These are phyloP conservation scores for Lobophora halterata DNA, from an alignment of 2,888 invertebrate genomes.

Conservation along the genomic window DNA sequence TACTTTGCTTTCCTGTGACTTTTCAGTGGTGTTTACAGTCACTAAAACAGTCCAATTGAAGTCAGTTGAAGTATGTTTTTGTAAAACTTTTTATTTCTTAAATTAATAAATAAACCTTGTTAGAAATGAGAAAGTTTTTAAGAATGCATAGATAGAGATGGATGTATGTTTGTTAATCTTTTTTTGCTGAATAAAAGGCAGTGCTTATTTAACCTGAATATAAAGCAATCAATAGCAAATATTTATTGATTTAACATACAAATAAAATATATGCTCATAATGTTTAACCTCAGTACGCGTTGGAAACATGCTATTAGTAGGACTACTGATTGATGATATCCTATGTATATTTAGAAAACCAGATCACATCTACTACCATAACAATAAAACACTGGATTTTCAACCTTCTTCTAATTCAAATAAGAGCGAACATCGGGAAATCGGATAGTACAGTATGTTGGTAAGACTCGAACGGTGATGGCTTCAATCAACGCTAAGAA, in stretches of 20 bases:
- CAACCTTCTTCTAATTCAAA: conserved; percentile 7
- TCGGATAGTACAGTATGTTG: conserved; percentile 31
- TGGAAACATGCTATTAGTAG: conserved; percentile 37
- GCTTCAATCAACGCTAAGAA: conserved; percentile 49
- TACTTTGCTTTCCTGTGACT: too few species aligned
- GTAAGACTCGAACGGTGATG: conserved; percentile 43
- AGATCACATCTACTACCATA: conserved; percentile 22
- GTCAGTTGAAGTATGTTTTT: too few species aligned
- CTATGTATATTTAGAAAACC: conserved; percentile 41
- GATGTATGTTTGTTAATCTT: too few species aligned
- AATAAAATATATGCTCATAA: conserved; percentile 19
- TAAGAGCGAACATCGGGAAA: conserved; percentile 9
- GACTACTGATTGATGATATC: conserved; percentile 54
- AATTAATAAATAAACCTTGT: too few species aligned
- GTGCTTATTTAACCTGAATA: conserved; percentile 1
- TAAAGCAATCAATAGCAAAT: conserved; percentile 3
- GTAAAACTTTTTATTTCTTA: too few species aligned
- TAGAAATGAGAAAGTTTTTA: too few species aligned
- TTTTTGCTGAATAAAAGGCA: too few species aligned
- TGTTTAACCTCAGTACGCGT: conserved; percentile 37
- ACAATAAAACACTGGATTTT: conserved; percentile 12
- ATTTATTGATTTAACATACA: conserved; percentile 7
- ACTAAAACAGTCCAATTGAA: too few species aligned
- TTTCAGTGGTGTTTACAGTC: too few species aligned
- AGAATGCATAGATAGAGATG: too few species aligned